Evolutionary conservation across 2,113 vertebrate genomes (phyloP).

Genomic region (Tor tambroides): DNA sequence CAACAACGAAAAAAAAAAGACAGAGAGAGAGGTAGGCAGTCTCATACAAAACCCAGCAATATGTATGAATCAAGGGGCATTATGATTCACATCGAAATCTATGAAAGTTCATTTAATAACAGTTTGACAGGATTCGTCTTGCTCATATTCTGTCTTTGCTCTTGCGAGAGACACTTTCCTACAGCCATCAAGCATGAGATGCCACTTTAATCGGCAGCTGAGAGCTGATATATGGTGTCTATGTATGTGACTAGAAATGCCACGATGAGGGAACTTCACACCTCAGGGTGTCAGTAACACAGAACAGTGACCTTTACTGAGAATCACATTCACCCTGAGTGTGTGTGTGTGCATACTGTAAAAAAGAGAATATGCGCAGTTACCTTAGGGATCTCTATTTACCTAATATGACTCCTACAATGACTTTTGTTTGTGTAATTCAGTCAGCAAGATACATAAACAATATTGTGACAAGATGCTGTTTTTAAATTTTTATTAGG

Average conservation of each 20-base stretch:
- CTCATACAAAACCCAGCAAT: background rate
- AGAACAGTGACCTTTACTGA: slow-evolving; percentile 28
- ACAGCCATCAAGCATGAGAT: background rate
- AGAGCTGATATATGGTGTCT: slow-evolving; percentile 24
- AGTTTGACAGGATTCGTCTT: background rate
- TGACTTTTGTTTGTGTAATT: background rate
- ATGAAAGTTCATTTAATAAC: background rate
- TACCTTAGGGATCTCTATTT: background rate
- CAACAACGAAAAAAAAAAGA: slow-evolving; percentile 19
- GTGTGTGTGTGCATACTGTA: background rate
- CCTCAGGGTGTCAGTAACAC: slow-evolving; percentile 41
- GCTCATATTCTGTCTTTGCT: background rate
- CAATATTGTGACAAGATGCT: background rate
- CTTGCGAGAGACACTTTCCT: background rate
- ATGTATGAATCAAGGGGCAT: background rate
- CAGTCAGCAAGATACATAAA: background rate
- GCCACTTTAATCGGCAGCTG: slow-evolving; percentile 10
- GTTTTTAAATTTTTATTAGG: slow-evolving; percentile 18
- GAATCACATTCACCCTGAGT: background rate
- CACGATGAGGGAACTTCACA: slow-evolving; percentile 24
- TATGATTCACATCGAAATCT: background rate
- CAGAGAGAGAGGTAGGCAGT: background rate
- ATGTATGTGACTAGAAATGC: slow-evolving; percentile 13
- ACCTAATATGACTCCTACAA: background rate
- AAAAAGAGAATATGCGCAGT: background rate